phyloP scores from a whole-genome alignment of 1,140 invertebrate genomes.

The Orchesella cincta region DNA sequence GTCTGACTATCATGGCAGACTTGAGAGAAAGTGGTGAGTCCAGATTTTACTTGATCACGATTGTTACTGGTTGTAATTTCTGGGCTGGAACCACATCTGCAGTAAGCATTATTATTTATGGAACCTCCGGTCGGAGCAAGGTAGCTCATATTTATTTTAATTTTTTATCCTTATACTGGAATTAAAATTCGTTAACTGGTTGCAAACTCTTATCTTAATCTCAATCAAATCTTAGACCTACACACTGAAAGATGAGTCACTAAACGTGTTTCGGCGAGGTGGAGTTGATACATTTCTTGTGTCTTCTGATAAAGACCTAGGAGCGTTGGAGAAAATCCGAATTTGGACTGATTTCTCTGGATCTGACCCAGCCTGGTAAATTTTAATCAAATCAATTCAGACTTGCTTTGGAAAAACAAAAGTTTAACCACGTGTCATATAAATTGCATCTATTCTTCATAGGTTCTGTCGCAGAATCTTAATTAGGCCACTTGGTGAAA shows the following conservation, averaged over 20 bases:
- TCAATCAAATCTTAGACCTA: too few species aligned
- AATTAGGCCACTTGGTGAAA: too few species aligned
- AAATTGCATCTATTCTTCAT: too few species aligned
- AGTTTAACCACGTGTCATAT: too few species aligned
- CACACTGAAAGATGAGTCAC: conserved; percentile 23
- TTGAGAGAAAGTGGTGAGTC: conserved; percentile 27
- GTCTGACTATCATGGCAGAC: conserved; percentile 41
- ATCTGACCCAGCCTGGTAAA: conserved; percentile 36
- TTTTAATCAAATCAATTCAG: too few species aligned
- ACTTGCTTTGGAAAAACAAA: too few species aligned
- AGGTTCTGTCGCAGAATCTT: too few species aligned
- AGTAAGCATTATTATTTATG: conserved; percentile 33
- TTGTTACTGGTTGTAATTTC: conserved; percentile 37
- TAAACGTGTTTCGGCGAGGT: not conserved
- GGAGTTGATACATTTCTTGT: conserved; percentile 35
- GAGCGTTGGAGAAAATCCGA: conserved; percentile 36
- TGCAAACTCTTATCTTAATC: too few species aligned
- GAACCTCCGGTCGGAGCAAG: conserved; percentile 32
- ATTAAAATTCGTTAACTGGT: too few species aligned
- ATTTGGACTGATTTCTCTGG: conserved; percentile 42
- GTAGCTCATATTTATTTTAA: too few species aligned
- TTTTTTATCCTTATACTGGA: too few species aligned
- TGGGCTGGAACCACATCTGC: conserved; percentile 38
- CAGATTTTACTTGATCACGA: conserved; percentile 33
- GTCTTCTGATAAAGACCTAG: conserved; percentile 34